Percentiles rank a stretch among this genome's conserved stretches.
These are phyloP conservation scores for Anorthoa munda DNA, from an alignment of 2,888 invertebrate genomes.

Conservation along the genomic window DNA sequence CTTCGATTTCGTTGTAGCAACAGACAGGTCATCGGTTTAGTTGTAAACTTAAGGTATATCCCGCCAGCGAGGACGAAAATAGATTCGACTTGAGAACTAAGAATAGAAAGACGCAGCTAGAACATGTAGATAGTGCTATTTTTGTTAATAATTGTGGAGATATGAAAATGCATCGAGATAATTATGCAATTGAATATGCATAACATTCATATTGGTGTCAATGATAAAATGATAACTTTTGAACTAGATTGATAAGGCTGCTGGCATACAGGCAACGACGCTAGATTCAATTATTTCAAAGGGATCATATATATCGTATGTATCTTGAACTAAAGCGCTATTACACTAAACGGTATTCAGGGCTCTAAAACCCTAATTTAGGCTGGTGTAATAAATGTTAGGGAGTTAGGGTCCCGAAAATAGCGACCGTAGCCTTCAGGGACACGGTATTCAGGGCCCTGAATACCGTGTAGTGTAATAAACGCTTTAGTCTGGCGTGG, in stretches of 20 bases:
- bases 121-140: conserved; percentile 8
- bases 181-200: conserved; percentile 20
- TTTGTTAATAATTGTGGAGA: conserved; percentile 3
- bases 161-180: conserved; percentile 2
- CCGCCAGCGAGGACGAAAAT: not conserved
- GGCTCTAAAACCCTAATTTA: too few species aligned
- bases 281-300: conserved; percentile 11
- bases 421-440: too few species aligned
- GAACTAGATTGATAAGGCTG: conserved; percentile 38
- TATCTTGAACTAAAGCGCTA: too few species aligned
- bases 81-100: conserved; percentile 19
- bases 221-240: conserved; percentile 36
- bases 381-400: too few species aligned
- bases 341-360: too few species aligned
- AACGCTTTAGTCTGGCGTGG: conserved; percentile 4
- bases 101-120: conserved; percentile 1
- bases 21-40: conserved; percentile 57
- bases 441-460: too few species aligned
- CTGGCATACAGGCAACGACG: not conserved
- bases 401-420: too few species aligned
- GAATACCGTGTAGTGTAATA: too few species aligned
- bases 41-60: conserved; percentile 38
- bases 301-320: too few species aligned
- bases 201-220: conserved; percentile 35
- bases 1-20: conserved; percentile 68